Evolutionary conservation across 1,140 invertebrate genomes (phyloP).

Genomic region (Phymastichus coffea): DNA sequence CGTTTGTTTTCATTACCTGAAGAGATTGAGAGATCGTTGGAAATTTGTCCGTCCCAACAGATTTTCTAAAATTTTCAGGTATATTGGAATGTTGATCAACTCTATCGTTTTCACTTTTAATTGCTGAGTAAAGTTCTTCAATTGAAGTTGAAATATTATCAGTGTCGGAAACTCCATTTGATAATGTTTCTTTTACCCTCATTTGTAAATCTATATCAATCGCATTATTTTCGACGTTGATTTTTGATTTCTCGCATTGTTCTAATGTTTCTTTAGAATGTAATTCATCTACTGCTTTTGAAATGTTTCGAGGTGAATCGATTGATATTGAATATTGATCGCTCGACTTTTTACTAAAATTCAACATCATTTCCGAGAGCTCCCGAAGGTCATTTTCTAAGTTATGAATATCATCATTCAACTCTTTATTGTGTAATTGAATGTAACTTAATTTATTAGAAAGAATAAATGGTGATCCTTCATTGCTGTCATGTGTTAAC

Average conservation of each 20-base stretch:
- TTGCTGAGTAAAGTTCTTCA: conserved; percentile 44
- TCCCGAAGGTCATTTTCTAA: conserved; percentile 50
- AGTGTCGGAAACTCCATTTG: conserved; percentile 31
- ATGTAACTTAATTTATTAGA: conserved; percentile 41
- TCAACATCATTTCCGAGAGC: conserved; percentile 51
- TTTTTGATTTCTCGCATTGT: no score
- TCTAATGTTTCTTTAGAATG: conserved; percentile 2
- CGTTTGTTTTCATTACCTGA: conserved; percentile 38
- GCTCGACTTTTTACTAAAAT: conserved; percentile 44
- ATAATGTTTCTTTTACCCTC: conserved; percentile 31
- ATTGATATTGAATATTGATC: neutral
- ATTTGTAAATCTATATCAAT: conserved; percentile 8
- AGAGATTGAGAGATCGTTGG: no score
- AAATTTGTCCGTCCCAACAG: conserved; percentile 50
- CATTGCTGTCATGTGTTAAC: neutral
- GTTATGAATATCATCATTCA: conserved; percentile 49
- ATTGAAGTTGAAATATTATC: conserved; percentile 23
- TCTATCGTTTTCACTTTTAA: conserved; percentile 39
- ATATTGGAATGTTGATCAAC: no score
- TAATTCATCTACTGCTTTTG: conserved; percentile 36
- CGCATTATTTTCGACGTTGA: neutral
- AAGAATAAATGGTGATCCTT: conserved; percentile 28
- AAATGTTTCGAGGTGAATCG: conserved; percentile 40
- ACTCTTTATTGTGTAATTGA: conserved; percentile 48
- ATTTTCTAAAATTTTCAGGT: conserved; percentile 40